Base-by-base conservation (phyloP, 2,113 vertebrate genomes). In the Trichomycterus rosablanca region DNA sequence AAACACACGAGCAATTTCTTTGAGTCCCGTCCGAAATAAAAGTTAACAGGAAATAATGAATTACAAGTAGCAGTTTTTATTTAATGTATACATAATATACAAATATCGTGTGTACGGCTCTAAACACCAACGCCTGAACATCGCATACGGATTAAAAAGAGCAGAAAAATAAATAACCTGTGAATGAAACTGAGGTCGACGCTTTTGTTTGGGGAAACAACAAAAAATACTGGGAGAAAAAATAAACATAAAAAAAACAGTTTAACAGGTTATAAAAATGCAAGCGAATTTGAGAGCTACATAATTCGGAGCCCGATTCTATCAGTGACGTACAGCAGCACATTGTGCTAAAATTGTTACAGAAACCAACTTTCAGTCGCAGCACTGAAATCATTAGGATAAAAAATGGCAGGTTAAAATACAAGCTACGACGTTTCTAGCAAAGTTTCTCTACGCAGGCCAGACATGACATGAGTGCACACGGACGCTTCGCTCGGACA, bases 61-160 rank as follows among this genome's bases (percentile, higher is more conserved):
- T 76, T 81, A 81, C 84, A 88, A 74, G 77, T 83, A 83, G 77
- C 74, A 66, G 88, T 84, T 88, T 84, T 88, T 89, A 90, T 89
- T 89, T 84, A 20, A 88, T 89, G 79, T 92, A 92, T 90, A 97
- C 80, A 86, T 85, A 91, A 90, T 94, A 91, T 97, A 96, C 92
- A 97, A 93, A 94, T 86, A 90, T 84, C 89, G 85, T 87, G 81
- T 11, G 34, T 11, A 37, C 34, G 5, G 34, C 34, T 37, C 11
- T 11, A 37, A 37, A 37, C 34, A 37, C 34, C 34, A 11, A 37
- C 2, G 34, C 34, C 34, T 32, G 9, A 32, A 32, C 71, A 83
- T 70, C 81, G 86, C 81, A 88, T 69, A 85, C 67, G 69, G 88
- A 88, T 93, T 94, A 93, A 94, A 95, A 87, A 78, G 63, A 72